Evolutionary conservation across 2,888 invertebrate species (phyloP).

Genomic region (Pinctada fucata): DNA sequence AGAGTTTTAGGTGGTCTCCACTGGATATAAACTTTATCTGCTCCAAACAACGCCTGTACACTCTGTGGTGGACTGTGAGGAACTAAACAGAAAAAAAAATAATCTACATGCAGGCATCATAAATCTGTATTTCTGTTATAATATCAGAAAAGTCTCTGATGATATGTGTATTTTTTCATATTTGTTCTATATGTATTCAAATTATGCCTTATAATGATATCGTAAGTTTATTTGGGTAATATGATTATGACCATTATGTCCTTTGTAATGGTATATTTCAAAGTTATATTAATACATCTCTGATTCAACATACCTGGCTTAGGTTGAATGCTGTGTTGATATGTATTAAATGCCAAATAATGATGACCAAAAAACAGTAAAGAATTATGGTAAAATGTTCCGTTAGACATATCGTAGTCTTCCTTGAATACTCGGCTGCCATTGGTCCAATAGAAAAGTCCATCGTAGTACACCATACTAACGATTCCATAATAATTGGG

Average conservation of each 20-base stretch:
- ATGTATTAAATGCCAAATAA: slow-evolving; percentile 80
- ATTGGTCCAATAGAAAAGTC: slow-evolving; percentile 91
- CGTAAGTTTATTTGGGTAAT: no score
- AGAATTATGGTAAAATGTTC: slow-evolving; percentile 87
- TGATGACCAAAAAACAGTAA: slow-evolving; percentile 78
- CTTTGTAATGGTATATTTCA: no score
- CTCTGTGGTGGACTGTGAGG: slow-evolving; percentile 88
- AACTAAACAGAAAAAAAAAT: slow-evolving; percentile 79
- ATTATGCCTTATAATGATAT: no score
- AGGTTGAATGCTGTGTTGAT: slow-evolving; percentile 86
- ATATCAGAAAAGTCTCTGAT: no score
- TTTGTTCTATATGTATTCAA: no score
- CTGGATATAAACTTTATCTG: slow-evolving; percentile 83
- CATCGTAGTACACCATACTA: slow-evolving; percentile 83
- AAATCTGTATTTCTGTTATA: not conserved
- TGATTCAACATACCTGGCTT: slow-evolving; percentile 66
- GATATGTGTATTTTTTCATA: no score
- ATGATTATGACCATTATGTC: no score
- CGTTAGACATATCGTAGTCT: slow-evolving; percentile 84
- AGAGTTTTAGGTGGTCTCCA: slow-evolving; percentile 87
- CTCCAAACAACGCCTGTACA: slow-evolving; percentile 87
- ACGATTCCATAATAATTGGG: slow-evolving; percentile 86
- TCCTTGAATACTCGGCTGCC: slow-evolving; percentile 87
- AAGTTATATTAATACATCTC: no score
- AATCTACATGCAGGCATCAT: not conserved